Conservation (phyloP, 1,140 invertebrate genomes). For the Tetramorium alpestre region DNA sequence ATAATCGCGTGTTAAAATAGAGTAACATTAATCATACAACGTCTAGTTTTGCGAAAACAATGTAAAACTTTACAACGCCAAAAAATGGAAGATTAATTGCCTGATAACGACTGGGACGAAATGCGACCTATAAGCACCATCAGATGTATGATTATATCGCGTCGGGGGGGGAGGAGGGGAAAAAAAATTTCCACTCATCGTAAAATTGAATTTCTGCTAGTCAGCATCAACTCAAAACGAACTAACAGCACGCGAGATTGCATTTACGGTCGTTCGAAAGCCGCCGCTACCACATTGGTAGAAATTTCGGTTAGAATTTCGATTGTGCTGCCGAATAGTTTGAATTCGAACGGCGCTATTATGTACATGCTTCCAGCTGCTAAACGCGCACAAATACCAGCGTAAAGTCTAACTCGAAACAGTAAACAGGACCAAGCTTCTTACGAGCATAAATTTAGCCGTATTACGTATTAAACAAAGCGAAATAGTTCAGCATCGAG, state of each 20-base stretch:
- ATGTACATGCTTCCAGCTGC: conserved; percentile 36
- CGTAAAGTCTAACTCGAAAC: conserved; percentile 67
- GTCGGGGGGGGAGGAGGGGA: not conserved
- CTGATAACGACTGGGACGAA: conserved; percentile 9
- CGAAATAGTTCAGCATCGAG: conserved; percentile 60
- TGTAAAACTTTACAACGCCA: not conserved
- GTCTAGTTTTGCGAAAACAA: not conserved
- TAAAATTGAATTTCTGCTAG: conserved; percentile 69
- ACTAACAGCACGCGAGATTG: conserved; percentile 63
- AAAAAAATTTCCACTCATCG: conserved; percentile 42
- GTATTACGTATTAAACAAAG: conserved; percentile 49
- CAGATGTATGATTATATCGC: conserved; percentile 9
- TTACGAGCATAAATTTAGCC: conserved; percentile 64
- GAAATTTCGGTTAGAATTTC: conserved; percentile 62
- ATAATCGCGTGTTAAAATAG: not conserved
- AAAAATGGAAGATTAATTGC: conserved; percentile 32
- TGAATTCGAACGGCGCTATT: conserved; percentile 61
- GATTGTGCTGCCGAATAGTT: conserved; percentile 65
- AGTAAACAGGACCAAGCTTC: conserved; percentile 68
- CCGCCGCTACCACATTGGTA: not conserved
- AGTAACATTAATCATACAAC: conserved; percentile 2
- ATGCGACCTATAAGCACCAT: conserved; percentile 13
- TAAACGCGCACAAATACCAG: conserved; percentile 65
- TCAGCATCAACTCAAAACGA: conserved; percentile 61
- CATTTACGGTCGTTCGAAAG: conserved; percentile 52